phyloP scores from a whole-genome alignment of 2,797 vertebrate species.

The Allobates femoralis region DNA sequence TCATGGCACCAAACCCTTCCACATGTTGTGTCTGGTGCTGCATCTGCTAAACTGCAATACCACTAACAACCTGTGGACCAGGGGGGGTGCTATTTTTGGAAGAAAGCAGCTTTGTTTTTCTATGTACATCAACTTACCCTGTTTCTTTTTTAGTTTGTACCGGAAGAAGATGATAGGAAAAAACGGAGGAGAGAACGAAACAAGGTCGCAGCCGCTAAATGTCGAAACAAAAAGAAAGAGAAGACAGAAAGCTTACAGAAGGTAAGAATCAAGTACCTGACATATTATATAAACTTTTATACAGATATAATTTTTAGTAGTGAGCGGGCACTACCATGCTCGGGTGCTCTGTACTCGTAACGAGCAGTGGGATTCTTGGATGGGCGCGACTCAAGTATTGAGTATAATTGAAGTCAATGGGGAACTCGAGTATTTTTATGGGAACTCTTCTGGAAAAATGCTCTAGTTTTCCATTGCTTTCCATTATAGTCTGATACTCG shows the following conservation, averaged over 20 bases:
- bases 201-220: slow-evolving; percentile 95
- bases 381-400: no score
- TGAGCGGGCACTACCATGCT: no score
- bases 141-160: slow-evolving; percentile 35
- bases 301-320: no score
- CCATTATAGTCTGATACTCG: no score
- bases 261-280: slow-evolving; percentile 72
- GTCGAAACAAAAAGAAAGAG: slow-evolving; percentile 96
- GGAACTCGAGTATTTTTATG: no score
- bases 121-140: not conserved
- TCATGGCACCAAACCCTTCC: not conserved
- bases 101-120: not conserved
- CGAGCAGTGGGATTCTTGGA: no score
- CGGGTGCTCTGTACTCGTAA: no score
- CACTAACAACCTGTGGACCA: not conserved
- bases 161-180: slow-evolving; percentile 82
- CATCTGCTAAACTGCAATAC: not conserved
- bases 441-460: no score
- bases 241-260: slow-evolving; percentile 92
- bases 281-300: not conserved
- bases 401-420: no score
- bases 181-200: slow-evolving; percentile 93
- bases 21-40: not conserved
- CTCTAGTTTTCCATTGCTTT: no score
- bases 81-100: not conserved